Evolutionary conservation across 2,113 vertebrate species (phyloP), one percentile per base, ranked within the genome.

Genomic region (Malaclemys terrapin): DNA sequence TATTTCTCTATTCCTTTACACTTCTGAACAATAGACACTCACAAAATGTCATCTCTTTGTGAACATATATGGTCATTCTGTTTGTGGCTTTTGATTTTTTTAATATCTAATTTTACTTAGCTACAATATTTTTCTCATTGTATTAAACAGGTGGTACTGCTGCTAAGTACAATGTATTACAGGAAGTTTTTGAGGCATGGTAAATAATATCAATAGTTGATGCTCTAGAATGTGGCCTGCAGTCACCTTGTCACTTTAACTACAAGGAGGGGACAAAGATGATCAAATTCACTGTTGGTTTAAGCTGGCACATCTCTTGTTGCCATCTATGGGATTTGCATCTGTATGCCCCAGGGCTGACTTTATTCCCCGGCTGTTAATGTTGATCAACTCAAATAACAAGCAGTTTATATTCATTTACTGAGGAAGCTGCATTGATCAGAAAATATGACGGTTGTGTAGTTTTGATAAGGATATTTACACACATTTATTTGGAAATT

Each of bases 231-330:
- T 3, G 10, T 45, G 19, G 13, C n/a, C 54, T 86, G 53, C 2
- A 27, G 13, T 50, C 52, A n/a, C 31, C 79, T 19, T 14, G 79
- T 56, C 4, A 2, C 5, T 82, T 88, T 94, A 87, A 79, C 16
- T 86, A 19, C 4, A 54, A 79, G 19, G 80, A 86, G 80, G 82
- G 65, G 78, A 72, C 27, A 85, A 88, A 91, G 62, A 49, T 56
- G 82, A 95, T 85, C 81, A 80, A 50, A 80, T 84, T 91, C 27
- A 88, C 83, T 38, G 56, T 29, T 88, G 84, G 72, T 47, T 45
- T 11, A 38, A 87, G 12, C 29, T 91, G 65, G 53, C 20, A 75
- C 72, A 95, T 35, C 76, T 85, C 80, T 10, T 19, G 45, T 35
- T 93, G 65, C 35, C 42, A 88, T 85, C 49, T 76, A 22, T 76